Evolutionary conservation across 2,113 vertebrate species (phyloP).

Genomic region (Erinaceus europaeus): DNA sequence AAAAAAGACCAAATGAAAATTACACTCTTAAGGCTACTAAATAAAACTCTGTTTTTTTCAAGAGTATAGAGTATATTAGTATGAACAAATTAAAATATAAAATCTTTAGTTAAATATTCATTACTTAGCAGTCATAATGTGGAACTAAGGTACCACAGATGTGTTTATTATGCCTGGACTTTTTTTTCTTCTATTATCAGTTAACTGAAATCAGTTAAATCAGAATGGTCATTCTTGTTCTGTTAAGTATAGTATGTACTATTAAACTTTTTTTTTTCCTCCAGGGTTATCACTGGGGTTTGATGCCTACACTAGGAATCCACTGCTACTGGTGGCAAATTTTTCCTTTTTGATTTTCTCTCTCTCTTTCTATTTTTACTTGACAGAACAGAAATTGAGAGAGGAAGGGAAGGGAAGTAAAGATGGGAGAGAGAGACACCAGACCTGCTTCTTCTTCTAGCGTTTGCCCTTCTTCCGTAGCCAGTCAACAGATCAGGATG

Average conservation of each 20-base stretch:
- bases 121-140: conserved; percentile 44
- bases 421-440: no score
- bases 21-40: background rate
- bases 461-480: no score
- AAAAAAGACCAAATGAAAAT: conserved; percentile 42
- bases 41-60: conserved; percentile 37
- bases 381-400: no score
- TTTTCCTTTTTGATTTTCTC: no score
- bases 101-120: conserved; percentile 39
- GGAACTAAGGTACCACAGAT: conserved; percentile 16
- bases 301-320: no score
- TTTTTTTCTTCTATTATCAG: conserved; percentile 49
- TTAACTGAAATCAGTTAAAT: conserved; percentile 39
- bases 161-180: conserved; percentile 34
- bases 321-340: no score
- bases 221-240: conserved; percentile 25
- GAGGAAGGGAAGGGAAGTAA: no score
- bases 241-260: conserved; percentile 41
- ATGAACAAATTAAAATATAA: conserved; percentile 45
- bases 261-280: conserved; percentile 49
- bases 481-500: no score
- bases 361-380: no score
- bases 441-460: no score
- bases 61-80: background rate
- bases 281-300: no score